Base-by-base conservation (phyloP, 1,140 invertebrate genomes). In the Pogonomyrmex californicus region DNA sequence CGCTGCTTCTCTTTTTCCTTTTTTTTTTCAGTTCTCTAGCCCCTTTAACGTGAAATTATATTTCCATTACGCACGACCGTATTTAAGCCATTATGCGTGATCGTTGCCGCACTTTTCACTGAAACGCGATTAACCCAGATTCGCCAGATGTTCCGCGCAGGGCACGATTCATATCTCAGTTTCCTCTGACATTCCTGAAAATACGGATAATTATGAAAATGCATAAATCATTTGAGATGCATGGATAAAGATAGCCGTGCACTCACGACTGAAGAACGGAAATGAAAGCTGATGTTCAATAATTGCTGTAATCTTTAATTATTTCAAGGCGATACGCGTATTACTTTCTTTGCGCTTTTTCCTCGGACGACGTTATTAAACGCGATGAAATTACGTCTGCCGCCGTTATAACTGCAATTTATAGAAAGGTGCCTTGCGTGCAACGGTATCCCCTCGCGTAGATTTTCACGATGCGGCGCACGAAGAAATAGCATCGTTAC, bases 41-140 rank as follows among this genome's bases (percentile, higher is more conserved):
- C 86, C 77, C 88, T 86, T 86, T 88, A 87, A 81, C 77, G 79
- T 47, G 85, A 91, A 91, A 91, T 91, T 91, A 91, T 91, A 88
- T 91, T 91, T 88, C 90, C 86, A 91, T 91, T 91, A 91, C 90
- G 90, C 90, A 91, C 83, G 87, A 49, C 86, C 75, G 89, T 91
- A 88, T 91, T 90, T 88, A 91, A 91, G 77, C 87, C 83, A 90
- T 91, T 91, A 91, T 86, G 90, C 87, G 89, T 90, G 87, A 85
- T 86, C 87, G 73, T 91, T 86, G 82, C 77, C 86, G 90, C 89
- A 91, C 90, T 91, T 91, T 91, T 83, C 87, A 70, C 83, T 71
- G 77, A 83, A 90, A 90, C 78, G 89, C 89, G 87, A 91, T 91
- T 91, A 91, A 91, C 88, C 85, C 73, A 90, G 88, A 90, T 90